Percentiles rank a stretch among this genome's conserved stretches.
Evolutionary conservation across 2,888 invertebrate genomes (phyloP).

Genomic region (Hypselothyrea guttata): DNA sequence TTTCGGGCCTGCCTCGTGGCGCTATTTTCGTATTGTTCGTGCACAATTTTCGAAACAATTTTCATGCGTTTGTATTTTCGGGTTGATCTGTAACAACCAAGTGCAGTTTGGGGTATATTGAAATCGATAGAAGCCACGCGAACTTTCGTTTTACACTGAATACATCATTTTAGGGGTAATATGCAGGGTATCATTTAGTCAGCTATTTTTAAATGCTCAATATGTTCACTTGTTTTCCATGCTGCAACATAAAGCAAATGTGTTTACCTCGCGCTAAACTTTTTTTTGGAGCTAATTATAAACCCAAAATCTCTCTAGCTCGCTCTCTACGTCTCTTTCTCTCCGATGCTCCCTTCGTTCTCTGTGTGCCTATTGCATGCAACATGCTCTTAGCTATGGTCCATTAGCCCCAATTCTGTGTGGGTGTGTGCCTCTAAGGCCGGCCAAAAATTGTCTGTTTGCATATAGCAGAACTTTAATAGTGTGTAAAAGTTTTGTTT

Average conservation of each 20-base stretch:
- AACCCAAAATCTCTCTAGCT: constrained; percentile 40
- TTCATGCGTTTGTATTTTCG: constrained; percentile 32
- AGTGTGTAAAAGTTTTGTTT: constrained; percentile 17
- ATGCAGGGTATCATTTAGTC: constrained; percentile 8
- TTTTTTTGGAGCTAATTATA: constrained; percentile 67
- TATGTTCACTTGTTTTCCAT: constrained; percentile 31
- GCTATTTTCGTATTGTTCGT: constrained; percentile 58
- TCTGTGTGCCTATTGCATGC: constrained; percentile 31
- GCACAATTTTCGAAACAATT: constrained; percentile 69
- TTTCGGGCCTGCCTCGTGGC: constrained; percentile 49
- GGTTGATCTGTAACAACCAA: constrained; percentile 6
- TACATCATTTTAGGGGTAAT: too few relatives aligned
- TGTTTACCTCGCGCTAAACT: constrained; percentile 67
- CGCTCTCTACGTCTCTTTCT: too few relatives aligned
- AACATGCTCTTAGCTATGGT: constrained; percentile 52
- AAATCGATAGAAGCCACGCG: not conserved
- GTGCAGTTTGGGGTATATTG: not conserved
- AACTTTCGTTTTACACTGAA: too few relatives aligned
- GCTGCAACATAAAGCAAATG: constrained; percentile 54
- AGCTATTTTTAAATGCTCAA: not conserved
- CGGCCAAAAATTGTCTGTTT: constrained; percentile 1
- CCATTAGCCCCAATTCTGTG: constrained; percentile 65
- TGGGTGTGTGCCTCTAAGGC: constrained; percentile 29
- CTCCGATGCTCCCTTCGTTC: too few relatives aligned
- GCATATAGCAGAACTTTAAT: constrained; percentile 14